A percentile compares a stretch with the other conserved stretches of the same genome.
Evolutionary conservation across 1,140 invertebrate species (phyloP).

Genomic region (Hyphantria cunea): DNA sequence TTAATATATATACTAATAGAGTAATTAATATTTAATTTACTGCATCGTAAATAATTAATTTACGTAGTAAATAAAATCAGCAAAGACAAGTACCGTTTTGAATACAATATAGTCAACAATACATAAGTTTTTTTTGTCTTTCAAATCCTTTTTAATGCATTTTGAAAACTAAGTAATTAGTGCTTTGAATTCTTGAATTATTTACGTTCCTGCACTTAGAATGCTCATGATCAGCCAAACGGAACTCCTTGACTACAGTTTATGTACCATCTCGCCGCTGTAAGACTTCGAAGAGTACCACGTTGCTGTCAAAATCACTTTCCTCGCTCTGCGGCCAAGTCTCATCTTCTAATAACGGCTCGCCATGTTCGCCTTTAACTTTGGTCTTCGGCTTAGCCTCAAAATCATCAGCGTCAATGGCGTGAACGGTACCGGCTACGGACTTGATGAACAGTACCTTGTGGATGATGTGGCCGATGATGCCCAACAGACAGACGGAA

Average conservation of each 20-base stretch:
- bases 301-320: conserved; percentile 69
- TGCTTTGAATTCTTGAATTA: too few species aligned
- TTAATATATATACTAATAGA: too few species aligned
- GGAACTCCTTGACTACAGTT: conserved; percentile 12
- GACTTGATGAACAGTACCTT: conserved; percentile 83
- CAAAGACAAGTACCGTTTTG: too few species aligned
- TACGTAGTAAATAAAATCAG: too few species aligned
- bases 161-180: too few species aligned
- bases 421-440: conserved; percentile 51
- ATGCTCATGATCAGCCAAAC: background rate
- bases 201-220: background rate
- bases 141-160: too few species aligned
- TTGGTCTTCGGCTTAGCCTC: conserved; percentile 39
- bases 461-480: conserved; percentile 92
- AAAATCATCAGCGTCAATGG: conserved; percentile 58
- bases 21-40: too few species aligned
- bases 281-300: conserved; percentile 69
- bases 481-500: conserved; percentile 93
- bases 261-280: conserved; percentile 69
- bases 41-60: too few species aligned
- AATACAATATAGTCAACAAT: too few species aligned
- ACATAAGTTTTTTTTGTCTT: too few species aligned
- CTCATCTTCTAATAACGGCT: conserved; percentile 63
- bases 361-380: conserved; percentile 48
- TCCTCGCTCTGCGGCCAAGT: conserved; percentile 62